phyloP scores from a whole-genome alignment of 2,113 vertebrate species.

The Leptobrachium ailaonicum region DNA sequence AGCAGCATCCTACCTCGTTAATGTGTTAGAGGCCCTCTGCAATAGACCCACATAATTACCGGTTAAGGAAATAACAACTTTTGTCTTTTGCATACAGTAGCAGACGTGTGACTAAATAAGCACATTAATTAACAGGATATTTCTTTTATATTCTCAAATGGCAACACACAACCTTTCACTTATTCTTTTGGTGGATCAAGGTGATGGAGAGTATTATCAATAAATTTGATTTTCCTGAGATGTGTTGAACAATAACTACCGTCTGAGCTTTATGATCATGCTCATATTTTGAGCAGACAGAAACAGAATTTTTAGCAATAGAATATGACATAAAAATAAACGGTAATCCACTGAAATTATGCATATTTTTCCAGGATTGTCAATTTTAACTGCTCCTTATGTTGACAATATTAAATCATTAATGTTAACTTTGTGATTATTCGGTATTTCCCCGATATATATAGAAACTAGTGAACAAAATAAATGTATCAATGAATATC shows the following conservation, averaged over 20 bases:
- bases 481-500: no score
- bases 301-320: no score
- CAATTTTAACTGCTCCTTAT: no score
- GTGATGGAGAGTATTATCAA: not conserved
- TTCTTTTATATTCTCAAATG: slow-evolving; percentile 26
- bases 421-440: no score
- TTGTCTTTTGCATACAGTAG: slow-evolving; percentile 74
- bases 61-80: slow-evolving; percentile 75
- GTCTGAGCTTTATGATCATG: not conserved
- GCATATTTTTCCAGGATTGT: no score
- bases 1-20: slow-evolving; percentile 69
- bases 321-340: no score
- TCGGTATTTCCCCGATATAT: no score
- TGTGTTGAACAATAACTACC: not conserved
- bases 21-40: slow-evolving; percentile 72
- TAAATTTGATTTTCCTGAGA: slow-evolving; percentile 11
- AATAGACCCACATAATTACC: slow-evolving; percentile 82
- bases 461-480: no score
- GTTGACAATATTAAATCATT: no score
- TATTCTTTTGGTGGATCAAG: slow-evolving; percentile 2
- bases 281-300: no score
- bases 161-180: slow-evolving; percentile 18
- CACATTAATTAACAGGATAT: slow-evolving; percentile 69
- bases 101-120: slow-evolving; percentile 68
- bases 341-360: no score